Evolutionary conservation across 2,113 vertebrate species (phyloP).

Genomic region (Neodon shergylaensis): DNA sequence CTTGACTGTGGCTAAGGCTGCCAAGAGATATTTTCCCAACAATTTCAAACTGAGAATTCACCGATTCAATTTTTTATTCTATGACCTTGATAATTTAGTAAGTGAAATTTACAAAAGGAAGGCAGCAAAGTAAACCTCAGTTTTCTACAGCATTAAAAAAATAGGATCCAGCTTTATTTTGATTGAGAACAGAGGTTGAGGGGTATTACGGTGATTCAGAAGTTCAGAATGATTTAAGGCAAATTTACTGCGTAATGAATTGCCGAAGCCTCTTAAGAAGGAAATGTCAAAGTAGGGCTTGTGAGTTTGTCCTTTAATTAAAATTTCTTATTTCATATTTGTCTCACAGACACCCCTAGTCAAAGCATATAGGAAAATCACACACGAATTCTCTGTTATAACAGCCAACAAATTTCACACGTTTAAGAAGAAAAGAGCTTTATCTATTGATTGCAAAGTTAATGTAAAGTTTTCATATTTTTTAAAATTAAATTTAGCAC

Average conservation of each 20-base stretch:
- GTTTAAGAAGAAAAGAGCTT: neutral
- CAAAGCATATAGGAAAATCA: neutral
- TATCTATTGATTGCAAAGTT: neutral
- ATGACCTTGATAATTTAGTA: neutral
- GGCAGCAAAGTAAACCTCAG: neutral
- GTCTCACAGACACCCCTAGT: neutral
- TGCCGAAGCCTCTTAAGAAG: neutral
- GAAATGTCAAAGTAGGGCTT: neutral
- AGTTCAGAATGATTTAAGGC: neutral
- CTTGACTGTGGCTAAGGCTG: neutral
- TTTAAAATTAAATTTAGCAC: constrained; percentile 41
- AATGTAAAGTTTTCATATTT: neutral
- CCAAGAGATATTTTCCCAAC: neutral
- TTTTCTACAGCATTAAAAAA: neutral
- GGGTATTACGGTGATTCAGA: neutral
- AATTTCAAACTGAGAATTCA: neutral
- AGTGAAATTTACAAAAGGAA: neutral
- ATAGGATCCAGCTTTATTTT: neutral
- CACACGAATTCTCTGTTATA: neutral
- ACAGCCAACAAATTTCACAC: neutral
- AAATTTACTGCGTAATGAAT: neutral
- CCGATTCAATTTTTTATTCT: neutral
- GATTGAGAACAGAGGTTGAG: neutral
- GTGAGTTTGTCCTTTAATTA: neutral
- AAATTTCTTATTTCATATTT: constrained; percentile 2